Conservation (phyloP, 2,113 vertebrate genomes). For the Poeciliopsis retropinna region DNA sequence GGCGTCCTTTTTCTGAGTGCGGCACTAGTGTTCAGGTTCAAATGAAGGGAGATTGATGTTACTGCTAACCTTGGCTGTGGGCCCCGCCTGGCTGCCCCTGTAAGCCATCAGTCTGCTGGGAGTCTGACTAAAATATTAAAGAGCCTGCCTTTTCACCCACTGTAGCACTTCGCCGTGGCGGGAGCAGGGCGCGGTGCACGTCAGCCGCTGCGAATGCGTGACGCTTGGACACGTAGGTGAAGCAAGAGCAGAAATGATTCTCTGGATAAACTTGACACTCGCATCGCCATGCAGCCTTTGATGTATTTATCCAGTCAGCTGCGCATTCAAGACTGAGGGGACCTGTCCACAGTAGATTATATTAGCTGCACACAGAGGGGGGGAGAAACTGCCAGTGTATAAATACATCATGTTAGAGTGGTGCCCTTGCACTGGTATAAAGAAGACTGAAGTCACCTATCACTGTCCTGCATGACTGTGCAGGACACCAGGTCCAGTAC, state of each 20-base stretch:
- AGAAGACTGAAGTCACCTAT: constrained; percentile 37
- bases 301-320: constrained; percentile 22
- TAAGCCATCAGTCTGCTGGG: constrained; percentile 67
- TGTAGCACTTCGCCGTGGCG: constrained; percentile 20
- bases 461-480: constrained; percentile 15
- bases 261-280: constrained; percentile 36
- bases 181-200: constrained; percentile 19
- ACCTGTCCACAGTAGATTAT: constrained; percentile 4
- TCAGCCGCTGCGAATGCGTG: constrained; percentile 35
- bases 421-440: constrained; percentile 32
- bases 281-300: constrained; percentile 32
- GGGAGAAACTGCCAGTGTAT: constrained; percentile 8
- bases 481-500: neutral
- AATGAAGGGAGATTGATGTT: constrained; percentile 67
- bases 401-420: constrained; percentile 40
- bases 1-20: constrained; percentile 15
- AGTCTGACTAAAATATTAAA: constrained; percentile 74
- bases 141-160: constrained; percentile 38
- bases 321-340: constrained; percentile 17
- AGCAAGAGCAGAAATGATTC: constrained; percentile 29
- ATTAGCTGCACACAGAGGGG: constrained; percentile 26
- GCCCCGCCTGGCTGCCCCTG: constrained; percentile 66
- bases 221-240: constrained; percentile 32
- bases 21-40: constrained; percentile 49
- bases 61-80: constrained; percentile 66